phyloP scores from a whole-genome alignment of 2,888 invertebrate genomes.

The Acrobasis consociella region DNA sequence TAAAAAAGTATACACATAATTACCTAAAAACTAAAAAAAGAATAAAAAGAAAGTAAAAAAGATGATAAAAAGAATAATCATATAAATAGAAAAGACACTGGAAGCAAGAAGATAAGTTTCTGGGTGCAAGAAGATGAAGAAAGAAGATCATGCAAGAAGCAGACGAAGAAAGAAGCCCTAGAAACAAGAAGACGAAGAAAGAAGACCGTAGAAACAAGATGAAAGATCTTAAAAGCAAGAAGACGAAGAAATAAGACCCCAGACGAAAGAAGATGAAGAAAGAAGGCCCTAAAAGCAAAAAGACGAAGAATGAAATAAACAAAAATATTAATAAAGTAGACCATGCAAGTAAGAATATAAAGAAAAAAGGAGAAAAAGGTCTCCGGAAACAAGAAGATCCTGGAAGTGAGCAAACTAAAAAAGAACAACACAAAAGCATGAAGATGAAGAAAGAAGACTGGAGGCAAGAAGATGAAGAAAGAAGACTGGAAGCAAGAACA shows the following conservation, averaged over 20 bases:
- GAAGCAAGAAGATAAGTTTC: background rate
- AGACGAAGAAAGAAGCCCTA: slow-evolving; percentile 20
- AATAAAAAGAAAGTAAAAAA: too few relatives aligned
- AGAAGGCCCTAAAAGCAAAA: slow-evolving; percentile 19
- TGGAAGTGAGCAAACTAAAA: slow-evolving; percentile 19
- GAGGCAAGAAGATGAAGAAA: slow-evolving; percentile 23
- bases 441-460: slow-evolving; percentile 22
- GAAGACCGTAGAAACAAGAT: slow-evolving; percentile 20
- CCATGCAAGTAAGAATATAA: too few relatives aligned
- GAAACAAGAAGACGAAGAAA: slow-evolving; percentile 18
- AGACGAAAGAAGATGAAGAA: slow-evolving; percentile 22
- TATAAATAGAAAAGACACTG: too few relatives aligned
- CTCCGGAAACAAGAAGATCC: too few relatives aligned
- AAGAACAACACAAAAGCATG: slow-evolving; percentile 21
- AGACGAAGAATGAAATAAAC: slow-evolving; percentile 24
- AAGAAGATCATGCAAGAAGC: slow-evolving; percentile 6
- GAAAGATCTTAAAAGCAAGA: background rate
- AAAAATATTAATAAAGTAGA: too few relatives aligned
- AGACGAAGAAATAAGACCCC: slow-evolving; percentile 21
- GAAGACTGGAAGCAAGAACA: slow-evolving; percentile 16
- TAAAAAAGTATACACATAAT: too few relatives aligned
- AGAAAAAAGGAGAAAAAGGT: too few relatives aligned
- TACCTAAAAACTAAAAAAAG: too few relatives aligned
- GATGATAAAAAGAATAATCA: too few relatives aligned
- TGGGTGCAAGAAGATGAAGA: slow-evolving; percentile 21